Percentiles rank a stretch among this genome's conserved stretches.
These are phyloP conservation scores for Drosophila paramelanica DNA, from an alignment of 2,888 invertebrate species.

Conservation along the genomic window DNA sequence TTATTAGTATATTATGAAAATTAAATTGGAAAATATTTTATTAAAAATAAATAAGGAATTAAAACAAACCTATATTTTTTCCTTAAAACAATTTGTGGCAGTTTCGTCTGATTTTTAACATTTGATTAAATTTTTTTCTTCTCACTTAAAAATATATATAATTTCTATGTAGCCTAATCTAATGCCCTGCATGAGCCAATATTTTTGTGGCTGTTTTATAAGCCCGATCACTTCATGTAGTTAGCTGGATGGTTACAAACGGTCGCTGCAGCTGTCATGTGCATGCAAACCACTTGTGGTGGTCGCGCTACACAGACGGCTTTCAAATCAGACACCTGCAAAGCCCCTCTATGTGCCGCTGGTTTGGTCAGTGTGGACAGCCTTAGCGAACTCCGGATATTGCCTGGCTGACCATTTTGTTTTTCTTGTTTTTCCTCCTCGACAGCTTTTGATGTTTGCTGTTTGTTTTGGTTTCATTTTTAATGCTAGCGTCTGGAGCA, in stretches of 20 bases:
- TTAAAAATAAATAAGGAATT: too few relatives aligned
- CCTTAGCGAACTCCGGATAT: slow-evolving; percentile 56
- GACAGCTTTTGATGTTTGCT: slow-evolving; percentile 74
- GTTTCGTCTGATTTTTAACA: too few relatives aligned
- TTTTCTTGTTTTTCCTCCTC: slow-evolving; percentile 27
- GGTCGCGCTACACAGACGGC: slow-evolving; percentile 31
- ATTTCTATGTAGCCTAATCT: too few relatives aligned
- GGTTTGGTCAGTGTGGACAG: neutral
- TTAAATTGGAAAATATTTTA: too few relatives aligned
- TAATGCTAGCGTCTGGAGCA: slow-evolving; percentile 55
- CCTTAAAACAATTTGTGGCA: too few relatives aligned
- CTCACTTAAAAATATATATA: too few relatives aligned
- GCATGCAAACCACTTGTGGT: slow-evolving; percentile 40
- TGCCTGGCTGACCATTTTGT: slow-evolving; percentile 53
- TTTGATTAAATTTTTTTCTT: too few relatives aligned
- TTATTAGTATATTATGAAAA: too few relatives aligned
- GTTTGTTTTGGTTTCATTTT: slow-evolving; percentile 77
- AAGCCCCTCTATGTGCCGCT: slow-evolving; percentile 14
- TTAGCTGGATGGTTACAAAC: slow-evolving; percentile 34
- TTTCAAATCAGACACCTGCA: slow-evolving; percentile 57
- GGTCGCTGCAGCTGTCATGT: slow-evolving; percentile 55
- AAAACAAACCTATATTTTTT: too few relatives aligned
- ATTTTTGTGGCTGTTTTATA: neutral
- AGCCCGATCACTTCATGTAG: slow-evolving; percentile 22
- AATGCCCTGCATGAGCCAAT: too few relatives aligned